Conservation (phyloP, 2,797 vertebrate species). For the Octomys mimax region DNA sequence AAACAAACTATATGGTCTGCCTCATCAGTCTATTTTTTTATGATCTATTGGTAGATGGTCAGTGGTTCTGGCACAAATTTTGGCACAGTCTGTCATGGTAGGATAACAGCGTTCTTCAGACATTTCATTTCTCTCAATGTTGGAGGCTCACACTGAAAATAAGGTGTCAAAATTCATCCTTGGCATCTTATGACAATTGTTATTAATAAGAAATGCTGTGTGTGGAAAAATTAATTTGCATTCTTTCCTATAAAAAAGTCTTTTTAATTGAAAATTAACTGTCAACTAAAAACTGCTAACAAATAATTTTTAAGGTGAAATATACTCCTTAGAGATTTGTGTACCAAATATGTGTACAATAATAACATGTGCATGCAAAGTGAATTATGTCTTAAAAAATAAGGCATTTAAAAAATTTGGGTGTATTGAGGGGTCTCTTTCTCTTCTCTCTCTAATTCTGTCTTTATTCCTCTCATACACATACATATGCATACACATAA, state of each 20-base stretch:
- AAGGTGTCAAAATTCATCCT: not conserved
- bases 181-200: not conserved
- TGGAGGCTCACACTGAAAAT: not conserved
- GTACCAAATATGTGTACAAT: not conserved
- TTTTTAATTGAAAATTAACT: constrained; percentile 33
- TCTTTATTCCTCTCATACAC: not conserved
- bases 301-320: constrained; percentile 17
- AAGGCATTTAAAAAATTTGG: not conserved
- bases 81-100: not conserved
- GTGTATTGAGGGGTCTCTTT: not conserved
- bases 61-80: not conserved
- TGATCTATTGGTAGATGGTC: not conserved
- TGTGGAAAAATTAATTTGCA: not conserved
- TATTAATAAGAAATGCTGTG: not conserved
- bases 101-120: not conserved
- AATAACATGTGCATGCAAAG: not conserved
- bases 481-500: not conserved
- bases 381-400: not conserved
- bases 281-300: not conserved
- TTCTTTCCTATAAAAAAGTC: not conserved
- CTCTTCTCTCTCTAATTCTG: not conserved
- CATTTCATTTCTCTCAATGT: not conserved
- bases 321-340: not conserved
- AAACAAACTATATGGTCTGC: not conserved
- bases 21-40: not conserved